Evolutionary conservation across 2,888 invertebrate species (phyloP).

Genomic region (Zele albiditarsus): DNA sequence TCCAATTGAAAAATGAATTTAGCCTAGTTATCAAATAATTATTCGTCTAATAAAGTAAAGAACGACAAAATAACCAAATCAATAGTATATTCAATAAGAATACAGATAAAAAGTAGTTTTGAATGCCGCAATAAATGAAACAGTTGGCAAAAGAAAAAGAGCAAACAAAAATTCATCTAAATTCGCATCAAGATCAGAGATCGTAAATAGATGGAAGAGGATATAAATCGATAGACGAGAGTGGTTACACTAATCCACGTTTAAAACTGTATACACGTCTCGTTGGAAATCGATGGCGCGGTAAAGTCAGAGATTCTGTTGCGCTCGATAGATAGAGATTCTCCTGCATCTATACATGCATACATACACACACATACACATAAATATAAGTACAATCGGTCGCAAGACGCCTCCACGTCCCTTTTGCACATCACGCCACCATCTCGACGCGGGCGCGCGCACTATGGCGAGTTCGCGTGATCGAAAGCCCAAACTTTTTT

Average conservation of each 20-base stretch:
- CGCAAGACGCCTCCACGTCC: conserved; percentile 38
- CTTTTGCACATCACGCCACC: conserved; percentile 40
- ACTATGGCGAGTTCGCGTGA: conserved; percentile 57
- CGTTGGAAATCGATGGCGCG: background rate
- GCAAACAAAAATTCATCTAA: background rate
- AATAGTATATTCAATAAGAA: too few species aligned
- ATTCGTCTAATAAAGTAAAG: too few species aligned
- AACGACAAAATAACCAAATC: too few species aligned
- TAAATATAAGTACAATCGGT: background rate
- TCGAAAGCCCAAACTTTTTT: conserved; percentile 62
- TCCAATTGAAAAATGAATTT: too few species aligned
- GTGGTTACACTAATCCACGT: background rate
- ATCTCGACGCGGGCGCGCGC: background rate
- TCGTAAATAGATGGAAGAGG: background rate
- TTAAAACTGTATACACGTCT: background rate
- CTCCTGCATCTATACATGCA: background rate
- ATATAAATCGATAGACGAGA: background rate
- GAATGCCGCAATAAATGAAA: too few species aligned
- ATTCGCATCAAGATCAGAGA: background rate
- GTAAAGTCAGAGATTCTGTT: background rate
- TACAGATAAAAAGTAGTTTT: too few species aligned
- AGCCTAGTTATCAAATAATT: too few species aligned
- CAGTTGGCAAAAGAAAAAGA: background rate
- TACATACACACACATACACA: background rate
- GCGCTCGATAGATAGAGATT: background rate